Base-by-base conservation (phyloP, 2,888 invertebrate genomes). In the Macroteleia sp. region DNA sequence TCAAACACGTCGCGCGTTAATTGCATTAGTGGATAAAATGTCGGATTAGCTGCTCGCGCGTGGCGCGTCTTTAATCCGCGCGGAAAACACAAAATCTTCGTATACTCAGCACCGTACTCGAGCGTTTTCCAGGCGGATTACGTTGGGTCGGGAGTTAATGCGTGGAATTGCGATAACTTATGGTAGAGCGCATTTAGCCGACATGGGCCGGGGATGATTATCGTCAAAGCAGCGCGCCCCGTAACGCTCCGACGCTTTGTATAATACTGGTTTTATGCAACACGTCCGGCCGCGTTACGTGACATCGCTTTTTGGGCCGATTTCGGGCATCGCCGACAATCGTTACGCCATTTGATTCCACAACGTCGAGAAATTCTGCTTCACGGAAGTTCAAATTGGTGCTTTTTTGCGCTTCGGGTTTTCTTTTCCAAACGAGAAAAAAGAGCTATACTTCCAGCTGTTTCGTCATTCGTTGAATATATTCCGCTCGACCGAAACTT, bases 161-260 rank as follows among this genome's bases (percentile, higher is more conserved):
- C 73, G 64, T 67, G 62, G 46, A 73, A 77, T 67, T 48, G 69
- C 59, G 52, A 77, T 77, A 77, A 77, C 66, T 77, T 71, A 66
- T 54, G 74, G 77, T 57, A 46, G 39, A 62, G 59, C 52, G 62
- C 61, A 44, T 70, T 70, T 66, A 42, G 62, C 56, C 56, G 62
- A 62, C 73, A 66, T 28, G 57, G 54, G 41, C 70, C 30, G 44
- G 36, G 52, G 25, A 56, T 46, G 64, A 77, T 71, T 69, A 75
- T 69, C 62, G 62, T 75, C 57, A 56, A 70, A 57, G 52, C 22
- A 17, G 44, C 59, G 62, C 69, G 32, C 16, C 25, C 42, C 52
- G 42, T 44, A 59, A 66, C 64, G 52, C 54, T 28, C 50, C 32
- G 25, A 44, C 69, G 41, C 48, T 73, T 73, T 39, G 52, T 62